A percentile compares a stretch with the other conserved stretches of the same genome.
Conservation (phyloP, 2,113 vertebrate species). For the Oncorhynchus kisutch region DNA sequence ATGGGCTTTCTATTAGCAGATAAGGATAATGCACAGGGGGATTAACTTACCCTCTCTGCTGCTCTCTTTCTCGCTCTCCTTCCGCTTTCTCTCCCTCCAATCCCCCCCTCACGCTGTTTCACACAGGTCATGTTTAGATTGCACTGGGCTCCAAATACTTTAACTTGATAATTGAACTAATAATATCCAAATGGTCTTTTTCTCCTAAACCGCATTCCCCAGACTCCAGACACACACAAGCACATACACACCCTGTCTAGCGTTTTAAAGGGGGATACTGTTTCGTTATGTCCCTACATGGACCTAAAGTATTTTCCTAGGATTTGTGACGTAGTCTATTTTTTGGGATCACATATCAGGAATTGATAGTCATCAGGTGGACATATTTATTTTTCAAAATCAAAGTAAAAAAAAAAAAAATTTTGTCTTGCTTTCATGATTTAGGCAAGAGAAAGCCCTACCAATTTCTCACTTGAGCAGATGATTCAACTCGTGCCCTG, state of each 20-base stretch:
- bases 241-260: not conserved
- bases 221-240: slow-evolving; percentile 12
- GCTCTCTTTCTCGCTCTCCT: not conserved
- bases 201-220: not conserved
- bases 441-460: slow-evolving; percentile 24
- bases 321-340: slow-evolving; percentile 21
- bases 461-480: not conserved
- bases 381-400: slow-evolving; percentile 41
- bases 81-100: not conserved
- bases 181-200: slow-evolving; percentile 10
- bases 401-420: not conserved
- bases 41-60: not conserved
- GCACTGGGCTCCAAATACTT: not conserved
- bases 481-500: not conserved
- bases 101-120: not conserved
- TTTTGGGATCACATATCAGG: slow-evolving; percentile 36
- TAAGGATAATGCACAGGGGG: too few species aligned
- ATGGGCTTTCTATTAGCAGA: too few species aligned
- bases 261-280: slow-evolving; percentile 8
- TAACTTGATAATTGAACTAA: slow-evolving; percentile 4
- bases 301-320: slow-evolving; percentile 30
- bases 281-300: slow-evolving; percentile 63
- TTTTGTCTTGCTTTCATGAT: not conserved
- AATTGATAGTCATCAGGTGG: slow-evolving; percentile 35
- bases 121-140: slow-evolving; percentile 9